phyloP scores from a whole-genome alignment of 2,888 invertebrate species.

The Gari tellinella region DNA sequence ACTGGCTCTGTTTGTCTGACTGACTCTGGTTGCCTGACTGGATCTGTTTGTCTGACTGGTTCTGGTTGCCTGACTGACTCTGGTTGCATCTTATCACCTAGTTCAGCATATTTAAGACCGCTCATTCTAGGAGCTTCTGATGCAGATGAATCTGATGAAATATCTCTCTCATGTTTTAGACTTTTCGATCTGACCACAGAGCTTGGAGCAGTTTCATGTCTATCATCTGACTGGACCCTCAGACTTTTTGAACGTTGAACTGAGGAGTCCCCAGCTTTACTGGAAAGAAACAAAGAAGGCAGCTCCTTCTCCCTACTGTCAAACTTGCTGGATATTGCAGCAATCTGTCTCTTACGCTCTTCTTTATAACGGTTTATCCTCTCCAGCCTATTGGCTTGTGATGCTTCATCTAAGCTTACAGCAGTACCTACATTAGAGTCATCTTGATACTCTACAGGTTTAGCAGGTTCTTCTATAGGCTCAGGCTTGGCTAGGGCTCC shows the following conservation, averaged over 20 bases:
- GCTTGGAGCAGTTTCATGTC: conserved; percentile 30
- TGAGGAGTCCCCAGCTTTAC: conserved; percentile 28
- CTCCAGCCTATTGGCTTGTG: conserved; percentile 84
- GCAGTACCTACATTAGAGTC: conserved; percentile 27
- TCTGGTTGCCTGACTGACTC: neutral
- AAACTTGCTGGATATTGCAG: conserved; percentile 79
- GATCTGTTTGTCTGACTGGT: too few relatives aligned
- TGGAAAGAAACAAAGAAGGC: conserved; percentile 61
- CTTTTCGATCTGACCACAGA: conserved; percentile 62
- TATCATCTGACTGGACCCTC: conserved; percentile 55
- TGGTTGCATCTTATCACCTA: conserved; percentile 27
- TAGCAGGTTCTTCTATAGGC: conserved; percentile 7
- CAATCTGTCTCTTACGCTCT: conserved; percentile 89
- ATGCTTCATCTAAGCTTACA: conserved; percentile 31
- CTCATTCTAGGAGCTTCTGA: conserved; percentile 33
- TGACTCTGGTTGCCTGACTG: too few relatives aligned
- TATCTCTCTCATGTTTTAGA: conserved; percentile 46
- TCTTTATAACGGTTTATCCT: conserved; percentile 90
- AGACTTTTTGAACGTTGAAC: conserved; percentile 63
- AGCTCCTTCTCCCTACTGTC: conserved; percentile 38
- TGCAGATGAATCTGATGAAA: conserved; percentile 8
- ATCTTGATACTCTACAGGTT: conserved; percentile 39
- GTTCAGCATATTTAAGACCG: conserved; percentile 52
- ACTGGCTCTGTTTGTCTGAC: too few relatives aligned
- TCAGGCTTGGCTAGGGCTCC: conserved; percentile 37